Conservation (phyloP, 2,113 vertebrate species). For the Tiliqua scincoides region DNA sequence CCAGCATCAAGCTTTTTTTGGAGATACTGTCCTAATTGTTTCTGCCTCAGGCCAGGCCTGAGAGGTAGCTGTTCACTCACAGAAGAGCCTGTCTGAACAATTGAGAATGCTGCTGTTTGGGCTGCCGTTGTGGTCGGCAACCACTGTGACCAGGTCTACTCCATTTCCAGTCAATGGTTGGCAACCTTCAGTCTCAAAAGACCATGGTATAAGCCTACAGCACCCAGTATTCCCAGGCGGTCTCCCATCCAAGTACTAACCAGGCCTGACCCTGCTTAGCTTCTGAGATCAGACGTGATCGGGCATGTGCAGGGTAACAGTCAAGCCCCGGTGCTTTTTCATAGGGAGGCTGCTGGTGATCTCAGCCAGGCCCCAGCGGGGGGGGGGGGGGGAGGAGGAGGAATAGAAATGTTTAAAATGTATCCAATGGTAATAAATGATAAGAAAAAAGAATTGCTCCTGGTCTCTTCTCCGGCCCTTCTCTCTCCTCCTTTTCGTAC, state of each 20-base stretch:
- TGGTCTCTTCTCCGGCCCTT: background rate
- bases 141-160: background rate
- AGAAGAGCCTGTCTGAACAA: background rate
- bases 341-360: too few relatives aligned
- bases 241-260: too few relatives aligned
- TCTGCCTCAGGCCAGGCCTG: constrained; percentile 12
- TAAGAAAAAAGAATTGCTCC: background rate
- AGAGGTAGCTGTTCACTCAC: background rate
- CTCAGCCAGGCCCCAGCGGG: background rate
- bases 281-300: too few relatives aligned
- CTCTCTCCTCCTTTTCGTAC: background rate
- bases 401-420: background rate
- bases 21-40: background rate
- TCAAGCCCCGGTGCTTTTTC: background rate
- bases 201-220: too few relatives aligned
- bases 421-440: background rate
- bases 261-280: background rate
- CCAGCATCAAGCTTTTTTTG: background rate
- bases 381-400: background rate
- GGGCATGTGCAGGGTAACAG: too few relatives aligned
- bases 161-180: background rate
- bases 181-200: too few relatives aligned
- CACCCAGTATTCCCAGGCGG: too few relatives aligned
- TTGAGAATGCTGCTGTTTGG: background rate
- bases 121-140: background rate